These are phyloP conservation scores for Aphelenchoides fujianensis DNA, from an alignment of 1,140 invertebrate genomes.

Conservation along the genomic window DNA sequence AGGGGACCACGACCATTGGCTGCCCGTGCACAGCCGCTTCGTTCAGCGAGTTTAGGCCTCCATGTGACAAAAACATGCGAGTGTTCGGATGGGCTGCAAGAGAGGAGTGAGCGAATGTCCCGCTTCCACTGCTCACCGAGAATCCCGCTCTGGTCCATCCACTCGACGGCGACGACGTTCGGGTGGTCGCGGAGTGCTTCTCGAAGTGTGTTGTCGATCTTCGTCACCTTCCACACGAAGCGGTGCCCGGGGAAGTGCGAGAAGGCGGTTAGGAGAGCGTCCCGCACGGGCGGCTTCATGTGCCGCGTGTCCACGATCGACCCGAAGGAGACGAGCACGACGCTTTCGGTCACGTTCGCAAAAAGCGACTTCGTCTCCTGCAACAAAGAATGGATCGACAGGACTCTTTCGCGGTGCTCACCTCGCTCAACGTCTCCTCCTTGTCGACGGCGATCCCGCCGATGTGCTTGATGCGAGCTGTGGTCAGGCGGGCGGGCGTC, in stretches of 20 bases:
- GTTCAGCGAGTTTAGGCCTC: constrained; percentile 69
- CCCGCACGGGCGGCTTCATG: background rate
- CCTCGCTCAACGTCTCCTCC: background rate
- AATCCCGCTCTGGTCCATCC: constrained; percentile 21
- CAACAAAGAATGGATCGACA: background rate
- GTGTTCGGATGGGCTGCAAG: constrained; percentile 70
- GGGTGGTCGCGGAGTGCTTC: background rate
- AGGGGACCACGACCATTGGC: constrained; percentile 70
- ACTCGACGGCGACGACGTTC: constrained; percentile 14
- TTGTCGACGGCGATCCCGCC: constrained; percentile 9
- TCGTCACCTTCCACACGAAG: constrained; percentile 23
- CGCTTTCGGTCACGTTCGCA: constrained; percentile 15
- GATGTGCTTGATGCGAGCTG: background rate
- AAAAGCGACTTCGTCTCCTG: constrained; percentile 26
- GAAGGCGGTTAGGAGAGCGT: constrained; percentile 26
- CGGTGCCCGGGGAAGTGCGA: constrained; percentile 18
- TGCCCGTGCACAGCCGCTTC: constrained; percentile 69
- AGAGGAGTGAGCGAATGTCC: background rate
- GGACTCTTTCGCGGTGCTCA: background rate
- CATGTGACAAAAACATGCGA: constrained; percentile 70
- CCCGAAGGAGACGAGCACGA: constrained; percentile 23
- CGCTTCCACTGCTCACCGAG: constrained; percentile 6
- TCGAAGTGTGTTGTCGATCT: background rate
- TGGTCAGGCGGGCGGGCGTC: background rate
- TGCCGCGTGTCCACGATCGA: constrained; percentile 19